Evolutionary conservation across 2,888 invertebrate genomes (phyloP), one percentile per base, ranked within the genome.

Genomic region (Mythimna pallens): DNA sequence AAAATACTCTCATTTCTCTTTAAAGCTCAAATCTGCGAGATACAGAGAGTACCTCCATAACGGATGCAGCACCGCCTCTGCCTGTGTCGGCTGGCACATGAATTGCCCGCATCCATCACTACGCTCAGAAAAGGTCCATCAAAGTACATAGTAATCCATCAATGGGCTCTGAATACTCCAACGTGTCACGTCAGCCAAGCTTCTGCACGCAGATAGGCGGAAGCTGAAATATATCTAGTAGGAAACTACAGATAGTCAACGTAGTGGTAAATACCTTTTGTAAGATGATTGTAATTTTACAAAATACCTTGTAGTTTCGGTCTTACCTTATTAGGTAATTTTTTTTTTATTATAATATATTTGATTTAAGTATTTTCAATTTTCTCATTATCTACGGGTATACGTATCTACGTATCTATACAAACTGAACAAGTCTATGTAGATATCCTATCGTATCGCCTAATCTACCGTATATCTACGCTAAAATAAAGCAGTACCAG

Each of bases 81-180:
- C 57, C 52, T 74, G 61, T 65, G 80, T 69, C 61, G 47, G 68
- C 74, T 68, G 55, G 64, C 64, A 61, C 68, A 36, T 59, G 68
- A 73, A 68, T 74, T 61, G 69, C 65, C 52, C 22, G 61, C 80
- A 78, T 78, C 78, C 78, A 78, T 80, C 78, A 78, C 74, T 54
- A 52, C 55, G 43, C 43, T 65, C 61, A 69, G 75, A 80, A 78
- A 80, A 78, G 80, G 80, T 78, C 74, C 55, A 74, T 78, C 74
- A 74, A 61, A 74, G 61, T 74, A 79, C 74, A 65, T 36, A 69
- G 78, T 40, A 64, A 78, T 79, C 78, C 69, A 78, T 74, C 80
- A 69, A 79, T 74, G 52, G 65, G 36, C 59, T 10, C 61, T 52
- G 69, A 69, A 74, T 64, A 47, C 40, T 65, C 65, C 52, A 78